Evolutionary conservation across 53 echinoderm and acorn worm species (phyloP).

Genomic region (Glandiceps talaboti): DNA sequence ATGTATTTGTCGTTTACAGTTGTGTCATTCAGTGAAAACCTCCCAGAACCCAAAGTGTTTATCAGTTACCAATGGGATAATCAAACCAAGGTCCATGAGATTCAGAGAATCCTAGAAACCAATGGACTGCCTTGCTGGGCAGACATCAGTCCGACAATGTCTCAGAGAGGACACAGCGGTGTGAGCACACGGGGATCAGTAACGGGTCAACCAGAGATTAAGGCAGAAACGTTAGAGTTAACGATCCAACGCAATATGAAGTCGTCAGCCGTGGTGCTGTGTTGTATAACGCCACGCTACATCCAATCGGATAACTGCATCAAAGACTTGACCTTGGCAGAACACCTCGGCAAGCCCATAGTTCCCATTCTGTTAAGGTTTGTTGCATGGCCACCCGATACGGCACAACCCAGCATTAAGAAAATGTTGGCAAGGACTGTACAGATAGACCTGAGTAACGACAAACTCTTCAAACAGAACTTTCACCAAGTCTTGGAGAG

Average conservation of each 20-base stretch:
- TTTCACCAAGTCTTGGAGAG: conserved; percentile 65
- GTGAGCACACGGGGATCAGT: conserved; percentile 27
- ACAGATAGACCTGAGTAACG: conserved; percentile 81
- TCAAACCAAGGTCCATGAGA: conserved; percentile 93
- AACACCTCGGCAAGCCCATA: conserved; percentile 61
- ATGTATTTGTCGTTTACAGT: too few relatives aligned
- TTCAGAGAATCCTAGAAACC: conserved; percentile 66
- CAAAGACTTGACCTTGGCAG: conserved; percentile 79
- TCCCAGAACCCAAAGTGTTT: conserved; percentile 58
- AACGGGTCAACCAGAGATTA: neutral
- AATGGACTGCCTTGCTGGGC: conserved; percentile 83
- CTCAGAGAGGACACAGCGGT: conserved; percentile 51
- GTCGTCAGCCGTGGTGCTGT: conserved; percentile 57
- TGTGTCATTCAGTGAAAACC: neutral
- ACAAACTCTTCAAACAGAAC: conserved; percentile 93
- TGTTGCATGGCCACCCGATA: conserved; percentile 90
- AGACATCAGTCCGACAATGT: conserved; percentile 83
- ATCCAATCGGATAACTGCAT: conserved; percentile 88
- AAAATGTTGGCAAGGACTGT: conserved; percentile 70
- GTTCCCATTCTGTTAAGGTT: conserved; percentile 72
- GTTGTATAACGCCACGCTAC: conserved; percentile 79
- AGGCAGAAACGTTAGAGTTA: conserved; percentile 49
- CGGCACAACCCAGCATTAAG: conserved; percentile 62
- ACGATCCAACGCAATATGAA: conserved; percentile 89
- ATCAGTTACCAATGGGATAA: conserved; percentile 98